A percentile compares a stretch with the other conserved stretches of the same genome.
Evolutionary conservation across 2,888 invertebrate species (phyloP).

Genomic region (Cheilosia vernalis): DNA sequence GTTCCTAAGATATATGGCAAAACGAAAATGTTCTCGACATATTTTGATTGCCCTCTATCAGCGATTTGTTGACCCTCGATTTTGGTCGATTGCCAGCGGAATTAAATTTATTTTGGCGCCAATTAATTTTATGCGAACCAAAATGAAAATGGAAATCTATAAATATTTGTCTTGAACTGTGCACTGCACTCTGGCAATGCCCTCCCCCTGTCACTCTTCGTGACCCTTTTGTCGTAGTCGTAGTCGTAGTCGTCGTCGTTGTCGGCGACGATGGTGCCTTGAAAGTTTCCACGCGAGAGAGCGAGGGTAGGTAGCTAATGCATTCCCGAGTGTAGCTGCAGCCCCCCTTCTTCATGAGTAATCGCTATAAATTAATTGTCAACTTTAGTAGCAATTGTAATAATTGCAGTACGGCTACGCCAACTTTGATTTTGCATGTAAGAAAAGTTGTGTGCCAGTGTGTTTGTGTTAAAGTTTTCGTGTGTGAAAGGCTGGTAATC

Average conservation of each 20-base stretch:
- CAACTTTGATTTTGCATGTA: conserved; percentile 64
- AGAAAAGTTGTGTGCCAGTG: conserved; percentile 28
- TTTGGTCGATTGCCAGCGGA: conserved; percentile 70
- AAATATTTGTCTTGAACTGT: conserved; percentile 67
- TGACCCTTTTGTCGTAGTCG: conserved; percentile 58
- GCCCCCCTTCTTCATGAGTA: conserved; percentile 79
- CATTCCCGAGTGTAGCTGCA: conserved; percentile 54
- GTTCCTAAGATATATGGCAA: conserved; percentile 58
- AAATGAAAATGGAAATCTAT: conserved; percentile 67
- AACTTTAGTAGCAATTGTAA: conserved; percentile 78
- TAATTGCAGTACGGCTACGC: conserved; percentile 71
- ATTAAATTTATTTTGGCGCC: conserved; percentile 72
- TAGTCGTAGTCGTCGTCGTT: background rate
- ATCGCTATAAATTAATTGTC: conserved; percentile 83
- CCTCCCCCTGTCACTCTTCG: conserved; percentile 1
- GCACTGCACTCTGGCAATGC: conserved; percentile 16
- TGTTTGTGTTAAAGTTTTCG: conserved; percentile 19
- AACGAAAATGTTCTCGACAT: conserved; percentile 63
- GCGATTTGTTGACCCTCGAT: conserved; percentile 72
- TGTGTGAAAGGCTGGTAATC: conserved; percentile 7
- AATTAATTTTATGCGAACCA: conserved; percentile 67
- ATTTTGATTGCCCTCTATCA: conserved; percentile 68
- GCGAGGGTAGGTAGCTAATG: conserved; percentile 1
- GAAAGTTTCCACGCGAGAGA: background rate
- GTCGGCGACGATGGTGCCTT: background rate